phyloP scores from a whole-genome alignment of 2,113 vertebrate species.

The Erinaceus europaeus region DNA sequence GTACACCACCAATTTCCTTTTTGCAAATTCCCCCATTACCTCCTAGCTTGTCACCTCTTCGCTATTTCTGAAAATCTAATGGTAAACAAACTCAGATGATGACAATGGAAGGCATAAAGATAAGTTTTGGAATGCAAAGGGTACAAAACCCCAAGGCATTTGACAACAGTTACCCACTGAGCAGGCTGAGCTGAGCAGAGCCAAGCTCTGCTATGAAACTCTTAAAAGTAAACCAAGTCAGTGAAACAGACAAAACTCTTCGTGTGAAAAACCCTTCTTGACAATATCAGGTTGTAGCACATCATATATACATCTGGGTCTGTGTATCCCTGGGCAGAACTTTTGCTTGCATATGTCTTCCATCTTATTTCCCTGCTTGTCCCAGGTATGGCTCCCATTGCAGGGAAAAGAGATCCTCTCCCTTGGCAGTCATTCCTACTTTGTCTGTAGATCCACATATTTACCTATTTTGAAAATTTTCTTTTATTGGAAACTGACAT shows the following conservation, averaged over 20 bases:
- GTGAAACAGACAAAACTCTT: not conserved
- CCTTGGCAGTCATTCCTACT: not conserved
- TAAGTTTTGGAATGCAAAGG: not conserved
- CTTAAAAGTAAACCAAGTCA: not conserved
- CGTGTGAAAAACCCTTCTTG: slow-evolving; percentile 16
- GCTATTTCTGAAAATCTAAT: not conserved
- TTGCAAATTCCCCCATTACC: not conserved
- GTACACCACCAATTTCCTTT: not conserved
- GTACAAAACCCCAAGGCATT: not conserved
- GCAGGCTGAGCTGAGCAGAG: slow-evolving; percentile 1
- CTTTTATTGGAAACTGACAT: not conserved
- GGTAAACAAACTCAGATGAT: slow-evolving; percentile 19
- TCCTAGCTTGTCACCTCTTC: slow-evolving; percentile 3
- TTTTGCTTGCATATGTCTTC: slow-evolving; percentile 18
- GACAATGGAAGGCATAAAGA: not conserved
- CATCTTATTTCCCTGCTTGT: not conserved
- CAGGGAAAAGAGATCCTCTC: not conserved
- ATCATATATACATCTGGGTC: not conserved
- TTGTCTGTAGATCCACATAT: not conserved
- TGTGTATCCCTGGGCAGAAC: not conserved
- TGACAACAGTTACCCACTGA: slow-evolving; percentile 1
- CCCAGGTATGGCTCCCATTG: not conserved
- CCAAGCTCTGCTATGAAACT: not conserved
- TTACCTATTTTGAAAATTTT: not conserved
- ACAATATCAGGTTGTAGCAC: not conserved